Conservation (phyloP, 2,797 vertebrate species). For the Pangasius larnaudii region DNA sequence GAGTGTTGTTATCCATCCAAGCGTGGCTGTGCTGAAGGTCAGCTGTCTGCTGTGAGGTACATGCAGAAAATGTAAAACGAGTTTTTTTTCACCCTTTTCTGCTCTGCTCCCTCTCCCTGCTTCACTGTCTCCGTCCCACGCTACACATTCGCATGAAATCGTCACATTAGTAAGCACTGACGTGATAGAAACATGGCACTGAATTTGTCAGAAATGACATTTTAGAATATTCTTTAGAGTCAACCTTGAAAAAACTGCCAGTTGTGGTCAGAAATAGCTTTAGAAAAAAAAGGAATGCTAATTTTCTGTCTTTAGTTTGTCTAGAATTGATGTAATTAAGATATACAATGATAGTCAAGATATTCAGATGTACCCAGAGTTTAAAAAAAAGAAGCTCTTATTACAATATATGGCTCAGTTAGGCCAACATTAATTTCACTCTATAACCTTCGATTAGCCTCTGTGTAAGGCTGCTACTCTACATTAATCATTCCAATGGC, state of each 20-base stretch:
- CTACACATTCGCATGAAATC: conserved; percentile 13
- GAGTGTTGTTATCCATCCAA: conserved; percentile 64
- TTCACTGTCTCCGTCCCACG: conserved; percentile 26
- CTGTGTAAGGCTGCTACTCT: conserved; percentile 40
- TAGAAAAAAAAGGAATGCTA: not conserved
- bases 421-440: conserved; percentile 52
- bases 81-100: conserved; percentile 29
- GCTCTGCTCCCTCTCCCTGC: conserved; percentile 4
- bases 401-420: conserved; percentile 47
- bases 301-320: not conserved
- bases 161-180: conserved; percentile 25
- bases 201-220: not conserved
- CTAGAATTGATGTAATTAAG: conserved; percentile 29
- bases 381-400: conserved; percentile 13
- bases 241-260: not conserved
- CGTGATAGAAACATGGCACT: not conserved
- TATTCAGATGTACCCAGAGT: conserved; percentile 9
- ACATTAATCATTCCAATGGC: conserved; percentile 47
- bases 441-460: conserved; percentile 44
- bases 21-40: conserved; percentile 76
- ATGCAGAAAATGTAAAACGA: conserved; percentile 75
- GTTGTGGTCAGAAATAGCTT: conserved; percentile 7
- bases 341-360: conserved; percentile 29
- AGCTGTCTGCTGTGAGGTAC: conserved; percentile 72
- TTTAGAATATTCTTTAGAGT: not conserved